These are phyloP conservation scores for Eurytoma adleriae DNA, from an alignment of 2,888 invertebrate genomes.

Conservation along the genomic window DNA sequence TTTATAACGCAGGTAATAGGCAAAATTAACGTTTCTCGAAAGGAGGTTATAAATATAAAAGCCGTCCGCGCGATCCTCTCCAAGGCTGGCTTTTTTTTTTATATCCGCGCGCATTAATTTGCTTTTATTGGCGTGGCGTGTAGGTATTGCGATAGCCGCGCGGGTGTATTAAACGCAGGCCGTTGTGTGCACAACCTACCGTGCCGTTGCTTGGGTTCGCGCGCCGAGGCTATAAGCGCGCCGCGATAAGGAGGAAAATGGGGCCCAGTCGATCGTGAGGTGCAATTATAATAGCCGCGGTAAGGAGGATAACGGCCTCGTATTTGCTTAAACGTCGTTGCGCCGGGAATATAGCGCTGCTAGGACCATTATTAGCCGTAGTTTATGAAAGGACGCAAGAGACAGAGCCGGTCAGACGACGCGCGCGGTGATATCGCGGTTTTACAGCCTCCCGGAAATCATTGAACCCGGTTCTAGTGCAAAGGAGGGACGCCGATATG, in stretches of 20 bases:
- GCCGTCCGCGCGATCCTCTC: constrained; percentile 4
- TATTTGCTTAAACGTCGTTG: constrained; percentile 40
- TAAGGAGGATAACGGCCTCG: constrained; percentile 47
- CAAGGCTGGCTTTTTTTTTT: constrained; percentile 37
- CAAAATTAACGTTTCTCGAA: constrained; percentile 47
- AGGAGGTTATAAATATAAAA: constrained; percentile 47
- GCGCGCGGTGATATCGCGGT: background rate
- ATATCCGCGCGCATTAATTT: constrained; percentile 43
- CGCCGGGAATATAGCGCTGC: background rate
- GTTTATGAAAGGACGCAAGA: constrained; percentile 26
- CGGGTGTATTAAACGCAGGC: background rate
- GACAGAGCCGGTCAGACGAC: background rate
- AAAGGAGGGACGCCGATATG: background rate
- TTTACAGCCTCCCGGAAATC: too few relatives aligned
- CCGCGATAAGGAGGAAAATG: constrained; percentile 48
- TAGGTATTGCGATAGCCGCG: background rate
- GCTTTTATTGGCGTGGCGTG: constrained; percentile 40
- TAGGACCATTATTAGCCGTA: constrained; percentile 33
- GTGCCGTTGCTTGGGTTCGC: constrained; percentile 24
- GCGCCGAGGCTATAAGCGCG: background rate
- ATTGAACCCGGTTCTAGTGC: background rate
- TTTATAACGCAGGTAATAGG: constrained; percentile 50
- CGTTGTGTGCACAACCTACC: background rate
- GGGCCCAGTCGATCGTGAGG: constrained; percentile 42
- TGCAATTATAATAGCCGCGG: constrained; percentile 50